Conservation (phyloP, 2,888 invertebrate species). For the Phrixothrix hirtus region DNA sequence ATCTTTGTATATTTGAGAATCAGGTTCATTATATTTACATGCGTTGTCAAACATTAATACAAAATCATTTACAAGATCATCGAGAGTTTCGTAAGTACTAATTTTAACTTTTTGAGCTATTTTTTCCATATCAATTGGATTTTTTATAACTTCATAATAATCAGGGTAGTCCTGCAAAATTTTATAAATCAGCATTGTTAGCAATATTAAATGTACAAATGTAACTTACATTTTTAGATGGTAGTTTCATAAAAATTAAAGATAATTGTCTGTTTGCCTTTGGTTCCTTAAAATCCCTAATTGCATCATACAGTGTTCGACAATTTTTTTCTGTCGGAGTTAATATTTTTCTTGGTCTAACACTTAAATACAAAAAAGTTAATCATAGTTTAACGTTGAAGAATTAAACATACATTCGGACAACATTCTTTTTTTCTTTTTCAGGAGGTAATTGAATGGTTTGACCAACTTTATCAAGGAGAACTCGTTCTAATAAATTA, state of each 20-base stretch:
- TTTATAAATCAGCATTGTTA: not conserved
- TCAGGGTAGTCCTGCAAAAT: conserved; percentile 88
- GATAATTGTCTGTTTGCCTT: conserved; percentile 89
- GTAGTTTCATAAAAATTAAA: conserved; percentile 91
- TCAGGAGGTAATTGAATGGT: conserved; percentile 47
- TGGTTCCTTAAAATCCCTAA: conserved; percentile 84
- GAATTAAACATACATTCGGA: conserved; percentile 11
- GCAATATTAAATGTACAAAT: conserved; percentile 7
- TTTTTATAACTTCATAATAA: conserved; percentile 95
- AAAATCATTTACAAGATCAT: conserved; percentile 87
- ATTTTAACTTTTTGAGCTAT: conserved; percentile 86
- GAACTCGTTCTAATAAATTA: conserved; percentile 79
- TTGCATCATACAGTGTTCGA: conserved; percentile 83
- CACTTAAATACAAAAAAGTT: conserved; percentile 43
- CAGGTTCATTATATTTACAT: conserved; percentile 96
- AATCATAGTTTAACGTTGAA: no score
- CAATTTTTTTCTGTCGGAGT: conserved; percentile 74
- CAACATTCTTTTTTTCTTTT: conserved; percentile 53
- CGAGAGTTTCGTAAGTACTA: conserved; percentile 75
- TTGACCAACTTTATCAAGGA: conserved; percentile 82
- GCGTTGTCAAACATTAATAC: conserved; percentile 95
- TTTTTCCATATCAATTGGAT: conserved; percentile 94
- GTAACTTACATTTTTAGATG: conserved; percentile 74
- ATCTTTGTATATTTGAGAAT: conserved; percentile 96
- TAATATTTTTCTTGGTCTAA: conserved; percentile 58